These are phyloP conservation scores for Natrix natrix DNA, from an alignment of 2,797 vertebrate species.

Conservation along the genomic window DNA sequence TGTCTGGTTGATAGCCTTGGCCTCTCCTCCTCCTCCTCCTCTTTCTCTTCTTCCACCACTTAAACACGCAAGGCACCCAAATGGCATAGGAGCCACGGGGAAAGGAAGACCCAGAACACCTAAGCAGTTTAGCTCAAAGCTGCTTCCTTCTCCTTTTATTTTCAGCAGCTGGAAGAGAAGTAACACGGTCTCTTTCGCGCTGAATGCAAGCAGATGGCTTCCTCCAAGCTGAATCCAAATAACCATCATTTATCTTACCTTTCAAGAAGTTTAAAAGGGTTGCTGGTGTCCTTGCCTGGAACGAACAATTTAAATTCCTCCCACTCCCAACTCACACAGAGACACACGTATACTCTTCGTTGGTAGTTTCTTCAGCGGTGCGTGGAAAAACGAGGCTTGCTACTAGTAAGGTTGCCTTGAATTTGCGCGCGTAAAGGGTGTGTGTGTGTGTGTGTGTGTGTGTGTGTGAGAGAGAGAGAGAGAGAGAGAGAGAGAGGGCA, in stretches of 20 bases:
- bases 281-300: constrained; percentile 32
- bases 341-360: background rate
- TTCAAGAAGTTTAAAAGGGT: constrained; percentile 47
- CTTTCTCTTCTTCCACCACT: background rate
- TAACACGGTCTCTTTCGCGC: background rate
- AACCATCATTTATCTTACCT: constrained; percentile 40
- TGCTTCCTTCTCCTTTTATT: constrained; percentile 11
- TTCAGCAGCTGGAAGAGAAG: constrained; percentile 45
- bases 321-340: background rate
- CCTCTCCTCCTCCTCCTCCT: background rate
- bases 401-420: background rate
- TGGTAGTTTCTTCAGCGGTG: background rate
- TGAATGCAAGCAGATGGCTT: constrained; percentile 56
- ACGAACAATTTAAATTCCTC: constrained; percentile 18
- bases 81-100: background rate
- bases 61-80: constrained; percentile 55
- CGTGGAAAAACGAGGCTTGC: background rate
- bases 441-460: background rate
- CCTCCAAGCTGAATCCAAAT: constrained; percentile 55
- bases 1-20: constrained; percentile 56
- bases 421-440: background rate
- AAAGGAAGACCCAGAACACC: background rate
- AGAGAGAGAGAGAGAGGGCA: background rate
- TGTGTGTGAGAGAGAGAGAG: too few relatives aligned
- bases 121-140: constrained; percentile 40